Evolutionary conservation across 2,113 vertebrate genomes (phyloP).

Genomic region (Datnioides undecimradiatus): DNA sequence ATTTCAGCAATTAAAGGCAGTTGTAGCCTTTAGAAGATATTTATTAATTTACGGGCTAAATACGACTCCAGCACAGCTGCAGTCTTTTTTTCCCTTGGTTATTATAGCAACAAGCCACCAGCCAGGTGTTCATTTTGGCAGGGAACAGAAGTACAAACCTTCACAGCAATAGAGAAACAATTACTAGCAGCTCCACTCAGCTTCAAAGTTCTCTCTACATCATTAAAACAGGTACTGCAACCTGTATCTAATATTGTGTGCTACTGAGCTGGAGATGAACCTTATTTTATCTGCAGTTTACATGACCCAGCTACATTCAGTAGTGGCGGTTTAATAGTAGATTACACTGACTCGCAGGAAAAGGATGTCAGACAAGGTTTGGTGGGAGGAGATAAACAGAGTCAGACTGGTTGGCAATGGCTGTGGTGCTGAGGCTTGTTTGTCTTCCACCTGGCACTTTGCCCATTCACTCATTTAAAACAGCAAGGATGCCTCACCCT

Average conservation of each 20-base stretch:
- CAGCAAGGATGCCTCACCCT: slow-evolving; percentile 6
- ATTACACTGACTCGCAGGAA: background rate
- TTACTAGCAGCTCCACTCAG: slow-evolving; percentile 68
- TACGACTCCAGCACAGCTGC: slow-evolving; percentile 65
- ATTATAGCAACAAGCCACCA: slow-evolving; percentile 61
- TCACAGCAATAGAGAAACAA: slow-evolving; percentile 57
- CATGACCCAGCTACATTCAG: background rate
- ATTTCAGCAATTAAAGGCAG: slow-evolving; percentile 60
- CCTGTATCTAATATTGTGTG: slow-evolving; percentile 44
- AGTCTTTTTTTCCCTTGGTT: slow-evolving; percentile 21
- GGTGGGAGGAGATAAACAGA: background rate
- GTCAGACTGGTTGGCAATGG: background rate
- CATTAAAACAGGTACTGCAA: slow-evolving; percentile 58
- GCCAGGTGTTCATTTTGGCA: slow-evolving; percentile 76
- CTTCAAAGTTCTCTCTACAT: slow-evolving; percentile 56
- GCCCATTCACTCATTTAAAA: slow-evolving; percentile 49
- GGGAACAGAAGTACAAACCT: slow-evolving; percentile 52
- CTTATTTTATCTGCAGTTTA: slow-evolving; percentile 10
- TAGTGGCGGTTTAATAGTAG: background rate
- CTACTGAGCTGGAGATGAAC: slow-evolving; percentile 9
- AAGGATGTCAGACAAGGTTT: background rate
- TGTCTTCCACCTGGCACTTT: slow-evolving; percentile 15
- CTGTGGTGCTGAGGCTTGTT: background rate
- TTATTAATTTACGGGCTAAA: slow-evolving; percentile 66
- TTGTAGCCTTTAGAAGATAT: slow-evolving; percentile 55